These are phyloP conservation scores for Drosophila chauvacae DNA, from an alignment of 1,140 invertebrate genomes.

Conservation along the genomic window DNA sequence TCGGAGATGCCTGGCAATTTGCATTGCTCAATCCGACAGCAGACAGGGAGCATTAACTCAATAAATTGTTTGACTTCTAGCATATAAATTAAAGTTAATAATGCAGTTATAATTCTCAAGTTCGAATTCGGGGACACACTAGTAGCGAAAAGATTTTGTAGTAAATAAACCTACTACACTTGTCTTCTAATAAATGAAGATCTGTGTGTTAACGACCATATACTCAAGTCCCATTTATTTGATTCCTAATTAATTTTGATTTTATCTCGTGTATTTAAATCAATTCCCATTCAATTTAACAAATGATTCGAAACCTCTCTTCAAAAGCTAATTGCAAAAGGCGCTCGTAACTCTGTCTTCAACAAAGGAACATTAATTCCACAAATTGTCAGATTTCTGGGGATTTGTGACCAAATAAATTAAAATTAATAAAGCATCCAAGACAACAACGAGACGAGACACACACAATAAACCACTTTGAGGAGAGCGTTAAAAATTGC, in stretches of 20 bases:
- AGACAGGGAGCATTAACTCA: constrained; percentile 22
- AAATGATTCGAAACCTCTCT: neutral
- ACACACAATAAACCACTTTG: constrained; percentile 41
- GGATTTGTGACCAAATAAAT: constrained; percentile 49
- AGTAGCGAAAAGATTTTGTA: neutral
- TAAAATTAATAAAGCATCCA: constrained; percentile 48
- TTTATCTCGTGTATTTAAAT: neutral
- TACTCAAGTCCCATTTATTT: too few relatives aligned
- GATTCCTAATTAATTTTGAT: neutral
- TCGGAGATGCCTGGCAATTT: constrained; percentile 37
- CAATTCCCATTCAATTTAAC: neutral
- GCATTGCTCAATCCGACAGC: constrained; percentile 38
- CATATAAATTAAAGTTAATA: constrained; percentile 48
- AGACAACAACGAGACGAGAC: constrained; percentile 18
- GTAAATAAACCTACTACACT: neutral
- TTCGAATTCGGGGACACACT: neutral
- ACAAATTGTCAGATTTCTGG: constrained; percentile 48
- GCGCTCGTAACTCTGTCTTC: neutral
- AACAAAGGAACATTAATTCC: constrained; percentile 13
- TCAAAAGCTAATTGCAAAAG: neutral
- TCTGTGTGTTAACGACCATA: neutral
- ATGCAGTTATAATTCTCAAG: neutral
- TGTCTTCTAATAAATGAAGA: neutral
- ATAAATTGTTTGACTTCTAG: constrained; percentile 43
- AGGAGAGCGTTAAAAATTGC: constrained; percentile 52